Evolutionary conservation across 2,113 vertebrate species (phyloP).

Genomic region (Origma solitaria): DNA sequence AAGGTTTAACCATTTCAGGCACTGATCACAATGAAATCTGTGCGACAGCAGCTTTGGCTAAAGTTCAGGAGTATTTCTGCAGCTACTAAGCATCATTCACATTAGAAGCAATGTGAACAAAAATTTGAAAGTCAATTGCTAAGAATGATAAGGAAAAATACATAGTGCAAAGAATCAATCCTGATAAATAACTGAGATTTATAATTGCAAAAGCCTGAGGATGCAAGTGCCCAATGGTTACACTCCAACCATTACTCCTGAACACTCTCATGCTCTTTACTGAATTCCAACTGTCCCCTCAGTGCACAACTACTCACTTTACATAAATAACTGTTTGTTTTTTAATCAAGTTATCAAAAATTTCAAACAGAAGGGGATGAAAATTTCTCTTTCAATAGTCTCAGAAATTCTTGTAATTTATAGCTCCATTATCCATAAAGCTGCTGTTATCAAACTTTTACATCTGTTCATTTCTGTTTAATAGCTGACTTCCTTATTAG

Average conservation of each 20-base stretch:
- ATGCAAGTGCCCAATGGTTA: background rate
- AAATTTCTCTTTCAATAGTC: background rate
- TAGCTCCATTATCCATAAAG: background rate
- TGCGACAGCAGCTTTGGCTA: background rate
- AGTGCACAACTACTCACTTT: background rate
- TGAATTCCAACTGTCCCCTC: background rate
- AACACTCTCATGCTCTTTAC: background rate
- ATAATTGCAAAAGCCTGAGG: background rate
- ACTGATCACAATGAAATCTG: constrained; percentile 2
- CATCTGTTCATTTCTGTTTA: background rate
- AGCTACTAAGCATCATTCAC: background rate
- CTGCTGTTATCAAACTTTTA: background rate
- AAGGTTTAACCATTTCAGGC: constrained; percentile 23
- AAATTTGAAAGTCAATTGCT: background rate
- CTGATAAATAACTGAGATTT: background rate
- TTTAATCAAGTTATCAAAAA: background rate
- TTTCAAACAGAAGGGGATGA: background rate
- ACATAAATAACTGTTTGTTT: background rate
- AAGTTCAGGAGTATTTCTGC: constrained; percentile 16
- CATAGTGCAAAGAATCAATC: background rate
- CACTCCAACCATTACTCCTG: background rate
- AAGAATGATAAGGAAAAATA: background rate
- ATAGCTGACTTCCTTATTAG: background rate
- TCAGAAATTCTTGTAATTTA: background rate
- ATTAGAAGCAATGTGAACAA: background rate